phyloP scores from a whole-genome alignment of 2,797 vertebrate species.

The Hephaestus fuliginosus region DNA sequence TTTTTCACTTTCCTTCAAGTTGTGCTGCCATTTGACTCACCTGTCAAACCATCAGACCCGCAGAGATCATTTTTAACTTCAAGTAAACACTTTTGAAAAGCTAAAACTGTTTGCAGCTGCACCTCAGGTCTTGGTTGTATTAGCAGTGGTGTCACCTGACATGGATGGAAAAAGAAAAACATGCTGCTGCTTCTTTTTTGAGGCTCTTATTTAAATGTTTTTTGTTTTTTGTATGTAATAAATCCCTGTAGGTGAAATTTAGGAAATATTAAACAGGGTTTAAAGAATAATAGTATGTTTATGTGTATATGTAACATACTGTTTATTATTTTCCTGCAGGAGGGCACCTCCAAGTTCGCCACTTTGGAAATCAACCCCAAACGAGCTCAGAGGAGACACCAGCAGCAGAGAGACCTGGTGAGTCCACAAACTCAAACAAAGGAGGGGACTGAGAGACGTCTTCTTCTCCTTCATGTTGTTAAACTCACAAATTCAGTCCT shows the following conservation, averaged over 20 bases:
- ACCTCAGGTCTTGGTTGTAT: neutral
- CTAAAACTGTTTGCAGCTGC: neutral
- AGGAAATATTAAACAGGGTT: neutral
- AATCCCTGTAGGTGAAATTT: neutral
- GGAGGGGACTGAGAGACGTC: neutral
- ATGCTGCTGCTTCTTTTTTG: neutral
- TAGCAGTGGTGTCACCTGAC: neutral
- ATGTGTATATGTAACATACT: neutral
- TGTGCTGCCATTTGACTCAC: neutral
- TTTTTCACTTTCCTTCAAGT: neutral
- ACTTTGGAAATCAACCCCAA: slow-evolving; percentile 96
- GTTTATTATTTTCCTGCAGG: slow-evolving; percentile 78
- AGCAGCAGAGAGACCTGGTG: slow-evolving; percentile 95
- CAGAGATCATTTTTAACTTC: neutral
- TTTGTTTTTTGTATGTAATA: neutral
- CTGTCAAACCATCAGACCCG: no score
- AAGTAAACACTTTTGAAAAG: neutral
- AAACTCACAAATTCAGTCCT: neutral
- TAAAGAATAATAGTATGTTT: neutral
- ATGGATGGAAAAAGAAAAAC: neutral
- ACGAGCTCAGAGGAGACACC: slow-evolving; percentile 93
- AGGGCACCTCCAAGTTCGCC: slow-evolving; percentile 97
- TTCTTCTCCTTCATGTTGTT: neutral
- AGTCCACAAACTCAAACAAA: slow-evolving; percentile 47
- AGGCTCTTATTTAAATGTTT: neutral